These are phyloP conservation scores for Choristoneura rosaceana DNA, from an alignment of 2,888 invertebrate species.

Conservation along the genomic window DNA sequence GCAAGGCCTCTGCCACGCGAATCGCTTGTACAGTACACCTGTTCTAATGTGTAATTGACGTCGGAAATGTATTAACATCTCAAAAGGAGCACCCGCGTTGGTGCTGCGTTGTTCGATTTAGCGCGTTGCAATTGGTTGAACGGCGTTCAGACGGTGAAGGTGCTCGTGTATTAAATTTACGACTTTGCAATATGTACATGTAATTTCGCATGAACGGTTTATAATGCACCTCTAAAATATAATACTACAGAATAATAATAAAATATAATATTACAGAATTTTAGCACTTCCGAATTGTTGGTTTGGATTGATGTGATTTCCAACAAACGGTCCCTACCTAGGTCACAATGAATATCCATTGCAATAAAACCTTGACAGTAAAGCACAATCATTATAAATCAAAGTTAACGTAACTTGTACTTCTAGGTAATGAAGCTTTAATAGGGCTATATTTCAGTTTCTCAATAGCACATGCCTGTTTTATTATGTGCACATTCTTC, in stretches of 20 bases:
- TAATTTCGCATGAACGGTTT: too few relatives aligned
- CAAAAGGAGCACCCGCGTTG: slow-evolving; percentile 1
- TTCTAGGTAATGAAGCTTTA: not conserved
- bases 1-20: slow-evolving; percentile 58
- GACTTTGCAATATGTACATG: not conserved
- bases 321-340: too few relatives aligned
- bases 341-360: not conserved
- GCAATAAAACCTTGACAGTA: not conserved
- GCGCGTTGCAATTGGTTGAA: not conserved
- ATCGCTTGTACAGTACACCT: slow-evolving; percentile 49
- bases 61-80: slow-evolving; percentile 23
- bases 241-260: too few relatives aligned
- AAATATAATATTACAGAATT: too few relatives aligned
- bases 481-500: slow-evolving; percentile 12
- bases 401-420: not conserved
- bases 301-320: too few relatives aligned
- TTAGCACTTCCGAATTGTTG: too few relatives aligned
- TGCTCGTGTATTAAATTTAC: not conserved
- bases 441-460: slow-evolving; percentile 7
- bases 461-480: not conserved
- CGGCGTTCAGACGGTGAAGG: not conserved
- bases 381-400: slow-evolving; percentile 4
- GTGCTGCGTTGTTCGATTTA: not conserved
- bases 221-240: too few relatives aligned
- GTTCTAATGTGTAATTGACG: slow-evolving; percentile 44